Base-by-base conservation (phyloP, 2,888 invertebrate genomes). In the Phyllotreta striolata region DNA sequence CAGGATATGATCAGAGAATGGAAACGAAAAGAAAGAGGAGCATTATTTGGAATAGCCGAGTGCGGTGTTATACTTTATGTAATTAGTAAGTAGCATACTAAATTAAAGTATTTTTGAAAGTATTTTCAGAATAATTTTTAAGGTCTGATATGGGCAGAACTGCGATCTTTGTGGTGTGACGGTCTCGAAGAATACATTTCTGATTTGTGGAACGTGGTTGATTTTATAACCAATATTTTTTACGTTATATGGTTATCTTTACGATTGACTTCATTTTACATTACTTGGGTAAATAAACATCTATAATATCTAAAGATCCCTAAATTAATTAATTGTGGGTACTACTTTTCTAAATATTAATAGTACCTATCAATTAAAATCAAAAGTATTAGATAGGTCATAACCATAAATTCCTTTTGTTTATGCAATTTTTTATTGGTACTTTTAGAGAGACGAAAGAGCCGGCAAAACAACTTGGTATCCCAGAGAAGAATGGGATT, bases 171-270 rank as follows among this genome's bases (percentile, higher is more conserved):
- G 7, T 98, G 97, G 91, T 87, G 90, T 1, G 93, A 92, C 59
- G 98, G 98, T 0, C 82, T 98, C 6, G 83, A 90, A 72, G 96
- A 97, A 71, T 99, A 99, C 79, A 87, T 95, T 47, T 91, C 91
- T 71, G 98, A 99, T 81, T 87, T 98, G 69, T 99, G 98, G 98
- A 98, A 99, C 79, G 95, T 98, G 66, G 92, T 98, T 3, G 98
- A 98, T 82, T 98, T 98, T 79, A 92, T 97, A 74, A 98, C 98
- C 6, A 98, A 98, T 80, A 89, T 93, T 73, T 92, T 98, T 75
- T 99, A 98, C 79, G 91, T 98, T 14, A 91, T 94, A 44, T 98
- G 98, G 88, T 90, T 98, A 70, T 88, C 91, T 61, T 85, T 98
- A 71, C 85, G 98, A 69, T 85, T 93, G 59, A 91, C 96, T 0